Base-by-base conservation (phyloP, 2,888 invertebrate species). In the Drosophila helvetica region DNA sequence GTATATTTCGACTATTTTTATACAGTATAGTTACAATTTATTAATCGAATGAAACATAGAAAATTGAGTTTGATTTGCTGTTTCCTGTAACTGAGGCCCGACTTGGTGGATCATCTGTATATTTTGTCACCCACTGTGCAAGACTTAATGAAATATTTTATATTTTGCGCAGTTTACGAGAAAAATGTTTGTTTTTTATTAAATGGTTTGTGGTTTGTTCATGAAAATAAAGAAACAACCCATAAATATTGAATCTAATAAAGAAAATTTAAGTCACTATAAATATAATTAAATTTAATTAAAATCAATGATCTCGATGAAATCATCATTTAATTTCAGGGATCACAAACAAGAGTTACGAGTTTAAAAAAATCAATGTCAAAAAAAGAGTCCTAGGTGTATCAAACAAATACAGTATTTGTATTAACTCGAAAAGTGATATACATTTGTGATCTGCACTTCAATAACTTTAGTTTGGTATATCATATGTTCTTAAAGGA, bases 31-130 rank as follows among this genome's bases (percentile, higher is more conserved):
- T 55, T 45, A 42, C 47, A 57, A 45, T 58, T 86, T 71, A 88
- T 77, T 90, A 90, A 74, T 92, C 91, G 87, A 91, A 91, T 75
- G 91, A 91, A 77, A 92, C 91, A 81, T 92, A 91, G 84, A 92
- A 92, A 79, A 90, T 91, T 27, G 92, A 91, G 88, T 91, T 92
- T 43, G 92, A 91, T 88, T 92, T 92, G 80, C 80, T 89, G 80
- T 83, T 89, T 79, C 91, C 91, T 68, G 89, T 80, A 88, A 89
- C 89, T 73, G 89, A 84, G 48, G 71, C 48, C 22, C 74, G 81
- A 78, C 89, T 88, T 61, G 91, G 84, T 25, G 75, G 64, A 58
- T 80, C 85, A 80, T 90, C 89, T 73, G 79, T 79, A 78, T 83
- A 90, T 75, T 89, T 78, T 45, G 78, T 77, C 67, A 90, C 88